These are phyloP conservation scores for Troides helena DNA, from an alignment of 2,888 invertebrate species.

Conservation along the genomic window DNA sequence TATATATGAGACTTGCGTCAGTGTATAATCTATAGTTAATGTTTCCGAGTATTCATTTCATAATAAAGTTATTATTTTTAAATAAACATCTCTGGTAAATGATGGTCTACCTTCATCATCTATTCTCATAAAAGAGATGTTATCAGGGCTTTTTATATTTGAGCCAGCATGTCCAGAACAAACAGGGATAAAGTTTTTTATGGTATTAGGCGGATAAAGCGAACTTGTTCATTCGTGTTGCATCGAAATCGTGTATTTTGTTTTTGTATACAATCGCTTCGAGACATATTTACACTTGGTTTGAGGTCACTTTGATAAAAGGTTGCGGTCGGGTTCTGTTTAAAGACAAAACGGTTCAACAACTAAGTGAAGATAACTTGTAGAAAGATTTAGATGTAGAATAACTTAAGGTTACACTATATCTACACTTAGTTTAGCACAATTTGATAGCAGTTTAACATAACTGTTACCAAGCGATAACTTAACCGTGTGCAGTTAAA, in stretches of 20 bases:
- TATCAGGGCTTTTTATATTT: not conserved
- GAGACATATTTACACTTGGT: conserved; percentile 1
- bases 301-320: conserved; percentile 22
- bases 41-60: not conserved
- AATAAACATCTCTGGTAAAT: not conserved
- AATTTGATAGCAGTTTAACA: no score
- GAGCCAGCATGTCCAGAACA: not conserved
- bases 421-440: no score
- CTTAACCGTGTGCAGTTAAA: not conserved
- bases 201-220: not conserved
- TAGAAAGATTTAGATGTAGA: not conserved
- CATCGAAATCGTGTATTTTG: not conserved
- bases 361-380: not conserved
- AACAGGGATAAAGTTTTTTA: not conserved
- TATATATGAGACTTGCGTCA: not conserved
- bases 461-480: not conserved
- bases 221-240: not conserved
- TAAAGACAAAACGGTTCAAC: conserved; percentile 1
- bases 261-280: not conserved
- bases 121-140: not conserved
- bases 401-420: not conserved
- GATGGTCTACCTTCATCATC: not conserved
- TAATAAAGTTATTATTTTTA: not conserved
- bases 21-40: not conserved
- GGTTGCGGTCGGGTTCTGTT: conserved; percentile 13